These are phyloP conservation scores for Talpa occidentalis DNA, from an alignment of 2,113 vertebrate species.

Conservation along the genomic window DNA sequence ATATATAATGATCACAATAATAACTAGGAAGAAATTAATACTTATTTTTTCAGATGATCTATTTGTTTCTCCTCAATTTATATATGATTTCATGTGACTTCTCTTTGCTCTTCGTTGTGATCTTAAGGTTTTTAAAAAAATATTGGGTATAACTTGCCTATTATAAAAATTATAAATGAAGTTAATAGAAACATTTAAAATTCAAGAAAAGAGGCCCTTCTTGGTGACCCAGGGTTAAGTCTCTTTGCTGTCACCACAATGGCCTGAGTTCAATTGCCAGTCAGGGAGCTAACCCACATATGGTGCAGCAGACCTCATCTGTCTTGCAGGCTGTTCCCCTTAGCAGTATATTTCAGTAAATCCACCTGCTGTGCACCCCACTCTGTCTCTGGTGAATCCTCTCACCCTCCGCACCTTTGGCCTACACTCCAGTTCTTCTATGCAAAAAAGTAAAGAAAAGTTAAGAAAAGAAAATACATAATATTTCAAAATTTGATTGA, in stretches of 20 bases:
- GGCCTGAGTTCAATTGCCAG: too few species aligned
- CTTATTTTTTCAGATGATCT: not conserved
- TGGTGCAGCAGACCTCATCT: too few species aligned
- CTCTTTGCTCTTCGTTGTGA: not conserved
- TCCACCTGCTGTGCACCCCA: too few species aligned
- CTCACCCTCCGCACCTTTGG: too few species aligned
- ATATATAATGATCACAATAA: not conserved
- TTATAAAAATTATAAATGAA: not conserved
- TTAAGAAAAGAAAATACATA: not conserved
- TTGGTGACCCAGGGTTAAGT: too few species aligned
- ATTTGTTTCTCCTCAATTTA: not conserved
- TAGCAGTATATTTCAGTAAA: too few species aligned
- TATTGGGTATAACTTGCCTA: not conserved
- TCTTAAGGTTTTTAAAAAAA: not conserved
- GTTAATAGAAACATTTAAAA: slow-evolving; percentile 6
- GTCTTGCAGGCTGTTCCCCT: too few species aligned
- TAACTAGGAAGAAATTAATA: not conserved
- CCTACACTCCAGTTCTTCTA: too few species aligned
- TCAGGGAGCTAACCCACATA: too few species aligned
- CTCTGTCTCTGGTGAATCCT: too few species aligned
- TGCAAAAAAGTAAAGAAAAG: too few species aligned
- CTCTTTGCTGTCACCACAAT: too few species aligned
- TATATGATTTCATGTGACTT: not conserved
- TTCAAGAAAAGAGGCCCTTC: not conserved
- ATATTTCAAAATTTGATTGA: not conserved